phyloP scores from a whole-genome alignment of 2,113 vertebrate species.

The Gulo gulo region DNA sequence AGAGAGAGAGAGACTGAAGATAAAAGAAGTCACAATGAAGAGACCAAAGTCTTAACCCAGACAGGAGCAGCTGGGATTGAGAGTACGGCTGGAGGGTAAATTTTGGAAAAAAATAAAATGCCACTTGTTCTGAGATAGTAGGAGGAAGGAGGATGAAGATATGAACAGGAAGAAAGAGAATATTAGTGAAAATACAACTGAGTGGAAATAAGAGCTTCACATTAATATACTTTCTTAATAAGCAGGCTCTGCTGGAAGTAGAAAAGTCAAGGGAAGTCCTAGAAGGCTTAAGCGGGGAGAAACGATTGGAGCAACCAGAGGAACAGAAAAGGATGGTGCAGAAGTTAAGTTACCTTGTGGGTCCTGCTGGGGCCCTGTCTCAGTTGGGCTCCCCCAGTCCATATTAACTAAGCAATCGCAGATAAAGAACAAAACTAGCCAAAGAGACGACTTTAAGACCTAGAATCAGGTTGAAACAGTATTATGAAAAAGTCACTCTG shows the following conservation, averaged over 20 bases:
- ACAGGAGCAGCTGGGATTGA: not conserved
- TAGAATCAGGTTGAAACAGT: not conserved
- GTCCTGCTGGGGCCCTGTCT: not conserved
- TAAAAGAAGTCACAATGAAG: not conserved
- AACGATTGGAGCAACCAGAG: accelerated
- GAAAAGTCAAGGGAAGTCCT: not conserved
- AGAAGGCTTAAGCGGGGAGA: not conserved
- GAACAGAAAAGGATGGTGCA: not conserved
- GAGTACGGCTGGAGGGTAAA: not conserved
- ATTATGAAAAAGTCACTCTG: not conserved
- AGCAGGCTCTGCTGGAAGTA: not conserved
- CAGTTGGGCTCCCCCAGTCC: not conserved
- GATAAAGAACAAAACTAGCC: not conserved
- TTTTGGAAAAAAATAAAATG: not conserved
- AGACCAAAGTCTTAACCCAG: not conserved
- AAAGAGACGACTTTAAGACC: not conserved
- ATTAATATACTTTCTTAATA: not conserved
- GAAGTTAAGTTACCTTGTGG: not conserved
- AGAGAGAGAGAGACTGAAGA: not conserved
- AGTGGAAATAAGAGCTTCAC: not conserved
- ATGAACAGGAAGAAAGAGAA: not conserved
- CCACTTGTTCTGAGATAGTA: not conserved
- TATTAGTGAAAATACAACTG: not conserved
- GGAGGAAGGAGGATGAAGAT: not conserved
- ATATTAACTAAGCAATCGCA: not conserved